Evolutionary conservation across 2,797 vertebrate species (phyloP), one percentile per base, ranked within the genome.

Genomic region (Pteronotus mesoamericanus): DNA sequence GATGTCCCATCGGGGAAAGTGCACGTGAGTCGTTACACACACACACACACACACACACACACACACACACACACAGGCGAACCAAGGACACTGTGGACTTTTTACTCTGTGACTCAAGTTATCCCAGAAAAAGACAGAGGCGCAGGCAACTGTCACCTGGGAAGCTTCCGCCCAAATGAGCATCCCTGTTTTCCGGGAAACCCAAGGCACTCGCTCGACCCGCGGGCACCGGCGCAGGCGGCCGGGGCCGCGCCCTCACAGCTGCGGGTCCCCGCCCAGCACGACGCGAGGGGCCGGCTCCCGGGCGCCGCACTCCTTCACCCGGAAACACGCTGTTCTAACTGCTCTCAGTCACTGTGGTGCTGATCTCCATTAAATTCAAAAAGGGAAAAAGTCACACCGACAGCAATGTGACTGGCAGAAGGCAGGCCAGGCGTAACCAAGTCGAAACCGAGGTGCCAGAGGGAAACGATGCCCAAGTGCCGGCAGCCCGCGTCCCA

Each of bases 201-300:
- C 94, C 92, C 92, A 97, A 97, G 97, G 97, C 96, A 96, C 96
- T 97, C 97, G 96, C 97, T 95, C 88, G 75, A 75, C 53, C 71
- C 91, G 83, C 75, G 75, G 86, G 74, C n/a, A n/a, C n/a, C n/a
- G n/a, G n/a, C n/a, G n/a, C n/a, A n/a, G n/a, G n/a, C n/a, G n/a
- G n/a, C n/a, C n/a, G n/a, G n/a, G n/a, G n/a, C n/a, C n/a, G n/a
- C n/a, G n/a, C n/a, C n/a, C n/a, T n/a, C n/a, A n/a, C n/a, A n/a
- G n/a, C n/a, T n/a, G n/a, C n/a, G n/a, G n/a, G n/a, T n/a, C n/a
- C n/a, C n/a, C n/a, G n/a, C n/a, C 77, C 53, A 48, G 57, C 72
- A n/a, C 66, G 57, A 12, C 32, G 15, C 16, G 24, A 85, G 55
- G 61, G 21, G 68, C 80, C 22, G 42, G 46, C 48, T 37, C 48